Evolutionary conservation across 2,888 invertebrate genomes (phyloP).

Genomic region (Coelogynopora nodosa): DNA sequence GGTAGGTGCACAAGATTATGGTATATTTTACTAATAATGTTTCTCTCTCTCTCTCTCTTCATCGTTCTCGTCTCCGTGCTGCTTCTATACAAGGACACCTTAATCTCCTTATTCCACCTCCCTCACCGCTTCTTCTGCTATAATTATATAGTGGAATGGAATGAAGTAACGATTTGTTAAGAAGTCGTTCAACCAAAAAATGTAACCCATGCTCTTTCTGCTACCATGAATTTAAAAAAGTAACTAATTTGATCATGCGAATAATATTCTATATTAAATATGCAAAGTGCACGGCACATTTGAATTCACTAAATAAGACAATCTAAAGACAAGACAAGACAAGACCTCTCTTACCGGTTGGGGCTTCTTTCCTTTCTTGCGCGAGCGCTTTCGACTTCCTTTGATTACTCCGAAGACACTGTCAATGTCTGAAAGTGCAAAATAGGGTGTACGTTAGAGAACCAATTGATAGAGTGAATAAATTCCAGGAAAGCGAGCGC

Average conservation of each 20-base stretch:
- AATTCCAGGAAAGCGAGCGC: too few species aligned
- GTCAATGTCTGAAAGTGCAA: conserved; percentile 20
- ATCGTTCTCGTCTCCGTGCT: neutral
- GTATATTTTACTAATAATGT: neutral
- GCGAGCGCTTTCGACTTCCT: neutral
- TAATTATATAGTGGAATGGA: too few species aligned
- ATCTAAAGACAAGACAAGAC: too few species aligned
- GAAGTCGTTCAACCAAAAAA: neutral
- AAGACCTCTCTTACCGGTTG: conserved; percentile 16
- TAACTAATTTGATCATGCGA: too few species aligned
- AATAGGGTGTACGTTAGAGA: too few species aligned
- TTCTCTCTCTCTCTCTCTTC: neutral
- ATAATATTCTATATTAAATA: too few species aligned
- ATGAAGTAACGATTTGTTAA: neutral
- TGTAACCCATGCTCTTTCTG: neutral
- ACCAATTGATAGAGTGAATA: too few species aligned
- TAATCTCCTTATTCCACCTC: too few species aligned
- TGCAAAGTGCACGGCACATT: too few species aligned
- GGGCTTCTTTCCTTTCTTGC: neutral
- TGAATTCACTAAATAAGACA: too few species aligned
- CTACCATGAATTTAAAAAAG: neutral
- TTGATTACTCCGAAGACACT: conserved; percentile 2
- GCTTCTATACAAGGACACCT: too few species aligned
- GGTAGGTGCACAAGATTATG: neutral
- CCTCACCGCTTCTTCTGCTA: too few species aligned